These are phyloP conservation scores for Phalacrocorax brasilianus DNA, from an alignment of 2,113 vertebrate genomes.

Conservation along the genomic window DNA sequence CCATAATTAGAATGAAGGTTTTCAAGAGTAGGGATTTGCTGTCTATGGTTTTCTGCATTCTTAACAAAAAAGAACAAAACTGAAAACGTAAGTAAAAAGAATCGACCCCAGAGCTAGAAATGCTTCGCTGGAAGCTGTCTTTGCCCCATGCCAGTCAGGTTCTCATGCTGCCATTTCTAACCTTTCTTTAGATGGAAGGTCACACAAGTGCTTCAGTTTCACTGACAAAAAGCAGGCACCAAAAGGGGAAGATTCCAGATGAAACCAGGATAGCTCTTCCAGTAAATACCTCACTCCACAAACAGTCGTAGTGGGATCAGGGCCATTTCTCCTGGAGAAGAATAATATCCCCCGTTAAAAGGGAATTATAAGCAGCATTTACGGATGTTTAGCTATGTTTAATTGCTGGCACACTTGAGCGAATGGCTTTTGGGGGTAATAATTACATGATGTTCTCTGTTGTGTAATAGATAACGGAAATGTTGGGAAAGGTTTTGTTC, in stretches of 20 bases:
- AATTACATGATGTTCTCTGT: not conserved
- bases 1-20: not conserved
- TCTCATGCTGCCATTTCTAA: not conserved
- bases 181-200: not conserved
- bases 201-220: not conserved
- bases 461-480: not conserved
- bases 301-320: not conserved
- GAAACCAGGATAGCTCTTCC: not conserved
- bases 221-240: not conserved
- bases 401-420: not conserved
- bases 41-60: not conserved
- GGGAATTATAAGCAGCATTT: not conserved
- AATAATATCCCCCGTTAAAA: not conserved
- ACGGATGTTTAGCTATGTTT: accelerated
- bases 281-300: not conserved
- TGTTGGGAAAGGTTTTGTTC: not conserved
- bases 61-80: not conserved
- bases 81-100: not conserved
- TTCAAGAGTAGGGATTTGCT: not conserved
- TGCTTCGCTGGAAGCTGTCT: not conserved
- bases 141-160: not conserved
- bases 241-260: not conserved
- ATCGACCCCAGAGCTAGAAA: not conserved
- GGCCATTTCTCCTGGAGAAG: not conserved
- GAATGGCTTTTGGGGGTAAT: not conserved